Evolutionary conservation across 1,140 invertebrate species (phyloP), one percentile per base, ranked within the genome.

Genomic region (Drosophila gunungcola): DNA sequence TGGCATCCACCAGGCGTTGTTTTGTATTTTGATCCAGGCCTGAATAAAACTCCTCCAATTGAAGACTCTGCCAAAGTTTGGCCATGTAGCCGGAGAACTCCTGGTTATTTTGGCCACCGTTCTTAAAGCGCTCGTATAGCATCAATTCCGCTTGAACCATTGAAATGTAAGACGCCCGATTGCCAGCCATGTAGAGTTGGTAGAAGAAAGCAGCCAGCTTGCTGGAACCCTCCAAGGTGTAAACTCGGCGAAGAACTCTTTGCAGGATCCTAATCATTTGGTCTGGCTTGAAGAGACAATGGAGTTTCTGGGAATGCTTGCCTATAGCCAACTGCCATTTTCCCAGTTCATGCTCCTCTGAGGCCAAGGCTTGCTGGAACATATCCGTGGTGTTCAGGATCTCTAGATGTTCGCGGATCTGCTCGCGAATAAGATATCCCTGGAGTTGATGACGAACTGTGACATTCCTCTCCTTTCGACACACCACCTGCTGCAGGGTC

Each of bases 321-420:
- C 62, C 63, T 4, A 77, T 41, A 0, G 38, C 36, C 49, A 75
- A 7, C 32, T 76, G 74, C 73, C 73, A 77, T 4, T 76, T 76
- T 9, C 73, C 73, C 34, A 39, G 39, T 2, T 77, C 62, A 5
- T 76, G 73, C 1, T 76, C 73, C 25, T 75, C 54, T 0, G 73
- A 55, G n/a, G 25, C 21, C 43, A 77, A 6, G 4, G 74, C 74
- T 11, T n/a, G 2, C 3, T 12, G 39, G 11, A 77, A 76, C 0
- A 77, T 6, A 3, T 29, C 55, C 2, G 73, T 76, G 12, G 39
- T 62, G n/a, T 77, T 76, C 0, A 56, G 3, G 9, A 60, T 7
- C 43, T 60, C 56, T 29, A 77, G 10, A 52, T 77, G 73, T 32
- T 77, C 63, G 0, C 51, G 62, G 3, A 77, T 77, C 12, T 34